These are phyloP conservation scores for Phrynosoma platyrhinos DNA, from an alignment of 2,113 vertebrate genomes.

Conservation along the genomic window DNA sequence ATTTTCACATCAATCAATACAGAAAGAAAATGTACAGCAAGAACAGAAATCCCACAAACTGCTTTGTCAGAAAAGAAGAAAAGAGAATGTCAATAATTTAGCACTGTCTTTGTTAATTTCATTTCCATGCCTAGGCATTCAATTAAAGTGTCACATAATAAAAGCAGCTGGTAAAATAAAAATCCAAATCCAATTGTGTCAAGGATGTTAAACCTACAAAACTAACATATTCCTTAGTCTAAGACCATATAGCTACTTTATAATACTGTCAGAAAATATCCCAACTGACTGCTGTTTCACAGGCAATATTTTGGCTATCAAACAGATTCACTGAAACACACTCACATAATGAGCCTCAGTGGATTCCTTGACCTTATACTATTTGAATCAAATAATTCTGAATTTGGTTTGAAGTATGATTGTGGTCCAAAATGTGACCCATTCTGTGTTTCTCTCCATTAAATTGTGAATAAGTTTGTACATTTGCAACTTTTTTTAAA, in stretches of 20 bases:
- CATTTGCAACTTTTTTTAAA: slow-evolving; percentile 23
- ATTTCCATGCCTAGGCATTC: slow-evolving; percentile 75
- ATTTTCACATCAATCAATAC: slow-evolving; percentile 62
- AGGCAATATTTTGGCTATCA: slow-evolving; percentile 62
- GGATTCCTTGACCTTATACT: slow-evolving; percentile 70
- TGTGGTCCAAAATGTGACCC: slow-evolving; percentile 37
- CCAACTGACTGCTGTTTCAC: slow-evolving; percentile 63
- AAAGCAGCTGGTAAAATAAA: slow-evolving; percentile 70
- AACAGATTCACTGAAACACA: slow-evolving; percentile 63
- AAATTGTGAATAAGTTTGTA: slow-evolving; percentile 20
- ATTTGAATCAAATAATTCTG: slow-evolving; percentile 74
- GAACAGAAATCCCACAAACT: slow-evolving; percentile 55
- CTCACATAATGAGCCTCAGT: slow-evolving; percentile 73
- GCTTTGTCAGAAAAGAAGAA: slow-evolving; percentile 54
- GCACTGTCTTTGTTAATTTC: slow-evolving; percentile 74
- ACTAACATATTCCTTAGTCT: slow-evolving; percentile 67
- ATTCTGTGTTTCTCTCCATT: slow-evolving; percentile 14
- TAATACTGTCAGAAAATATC: slow-evolving; percentile 57
- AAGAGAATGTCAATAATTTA: slow-evolving; percentile 70
- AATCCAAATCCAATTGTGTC: slow-evolving; percentile 75
- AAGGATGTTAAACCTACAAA: slow-evolving; percentile 73
- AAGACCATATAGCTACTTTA: slow-evolving; percentile 64
- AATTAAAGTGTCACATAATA: slow-evolving; percentile 76
- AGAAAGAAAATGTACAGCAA: slow-evolving; percentile 54
- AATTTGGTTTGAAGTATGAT: slow-evolving; percentile 62